phyloP scores from a whole-genome alignment of 2,113 vertebrate genomes.

The Pelusios castaneus region DNA sequence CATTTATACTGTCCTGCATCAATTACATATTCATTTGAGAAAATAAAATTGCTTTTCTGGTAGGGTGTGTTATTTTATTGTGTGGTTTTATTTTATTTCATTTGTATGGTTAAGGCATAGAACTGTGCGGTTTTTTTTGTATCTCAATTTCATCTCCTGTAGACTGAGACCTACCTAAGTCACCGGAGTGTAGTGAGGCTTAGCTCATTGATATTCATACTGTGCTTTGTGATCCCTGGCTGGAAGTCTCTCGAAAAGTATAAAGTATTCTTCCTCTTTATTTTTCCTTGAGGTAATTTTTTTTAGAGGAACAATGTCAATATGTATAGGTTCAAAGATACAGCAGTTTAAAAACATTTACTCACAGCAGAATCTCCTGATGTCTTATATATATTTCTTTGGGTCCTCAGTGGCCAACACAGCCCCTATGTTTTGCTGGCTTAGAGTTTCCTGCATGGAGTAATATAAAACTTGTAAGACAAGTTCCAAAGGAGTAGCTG shows the following conservation, averaged over 20 bases:
- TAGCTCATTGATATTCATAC: background rate
- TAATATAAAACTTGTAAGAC: background rate
- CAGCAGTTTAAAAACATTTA: no score
- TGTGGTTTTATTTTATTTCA: no score
- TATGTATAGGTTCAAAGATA: background rate
- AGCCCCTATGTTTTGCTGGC: background rate
- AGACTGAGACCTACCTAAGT: background rate
- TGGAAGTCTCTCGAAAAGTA: background rate
- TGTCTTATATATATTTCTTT: background rate
- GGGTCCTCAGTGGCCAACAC: rapidly evolving
- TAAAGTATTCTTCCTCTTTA: background rate
- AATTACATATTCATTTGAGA: background rate
- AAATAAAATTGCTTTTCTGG: background rate
- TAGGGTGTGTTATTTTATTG: background rate
- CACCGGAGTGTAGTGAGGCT: background rate
- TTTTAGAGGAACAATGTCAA: background rate
- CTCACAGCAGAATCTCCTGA: background rate
- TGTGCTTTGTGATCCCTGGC: background rate
- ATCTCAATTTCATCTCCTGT: background rate
- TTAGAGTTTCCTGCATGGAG: background rate
- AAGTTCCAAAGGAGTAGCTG: no score
- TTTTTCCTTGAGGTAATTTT: background rate
- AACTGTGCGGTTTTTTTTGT: background rate
- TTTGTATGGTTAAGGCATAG: background rate
- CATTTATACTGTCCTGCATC: background rate